A percentile compares a stretch with the other conserved stretches of the same genome.
Conservation (phyloP, 35 echinoderm and acorn worm species). For the Apostichopus japonicus region DNA sequence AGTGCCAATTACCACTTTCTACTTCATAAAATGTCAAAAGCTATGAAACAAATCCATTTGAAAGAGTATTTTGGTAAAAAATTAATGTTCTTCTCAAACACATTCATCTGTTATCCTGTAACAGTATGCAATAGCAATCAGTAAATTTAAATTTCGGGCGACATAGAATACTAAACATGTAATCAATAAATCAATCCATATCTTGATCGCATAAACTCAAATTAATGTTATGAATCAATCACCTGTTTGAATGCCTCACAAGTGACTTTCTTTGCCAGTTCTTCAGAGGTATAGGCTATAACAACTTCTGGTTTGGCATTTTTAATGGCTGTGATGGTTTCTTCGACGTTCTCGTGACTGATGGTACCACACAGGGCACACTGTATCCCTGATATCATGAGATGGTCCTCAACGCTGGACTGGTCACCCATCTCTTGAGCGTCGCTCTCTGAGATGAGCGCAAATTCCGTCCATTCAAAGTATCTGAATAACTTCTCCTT, state of each 20-base stretch:
- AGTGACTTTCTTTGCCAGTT: background rate
- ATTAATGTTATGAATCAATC: background rate
- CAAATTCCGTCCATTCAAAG: slow-evolving; percentile 56
- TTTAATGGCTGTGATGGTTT: slow-evolving; percentile 47
- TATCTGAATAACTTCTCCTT: slow-evolving; percentile 26
- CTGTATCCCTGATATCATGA: slow-evolving; percentile 5
- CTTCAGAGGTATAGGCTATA: slow-evolving; percentile 21
- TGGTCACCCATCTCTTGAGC: background rate
- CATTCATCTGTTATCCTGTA: too few species aligned
- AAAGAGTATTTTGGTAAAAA: too few species aligned
- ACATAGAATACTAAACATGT: too few species aligned
- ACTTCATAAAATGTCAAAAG: too few species aligned
- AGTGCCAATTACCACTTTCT: too few species aligned
- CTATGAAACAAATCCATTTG: too few species aligned
- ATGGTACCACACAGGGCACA: slow-evolving; percentile 7
- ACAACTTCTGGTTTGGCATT: slow-evolving; percentile 23
- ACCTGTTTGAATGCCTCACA: slow-evolving; percentile 65
- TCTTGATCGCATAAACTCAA: too few species aligned
- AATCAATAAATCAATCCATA: too few species aligned
- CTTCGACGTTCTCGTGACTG: background rate
- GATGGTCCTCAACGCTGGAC: background rate
- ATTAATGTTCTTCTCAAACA: too few species aligned
- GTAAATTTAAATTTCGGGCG: too few species aligned
- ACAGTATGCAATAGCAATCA: too few species aligned
- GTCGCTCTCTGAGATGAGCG: slow-evolving; percentile 3